Evolutionary conservation across 2,888 invertebrate species (phyloP).

Genomic region (Drosophila prolongata): DNA sequence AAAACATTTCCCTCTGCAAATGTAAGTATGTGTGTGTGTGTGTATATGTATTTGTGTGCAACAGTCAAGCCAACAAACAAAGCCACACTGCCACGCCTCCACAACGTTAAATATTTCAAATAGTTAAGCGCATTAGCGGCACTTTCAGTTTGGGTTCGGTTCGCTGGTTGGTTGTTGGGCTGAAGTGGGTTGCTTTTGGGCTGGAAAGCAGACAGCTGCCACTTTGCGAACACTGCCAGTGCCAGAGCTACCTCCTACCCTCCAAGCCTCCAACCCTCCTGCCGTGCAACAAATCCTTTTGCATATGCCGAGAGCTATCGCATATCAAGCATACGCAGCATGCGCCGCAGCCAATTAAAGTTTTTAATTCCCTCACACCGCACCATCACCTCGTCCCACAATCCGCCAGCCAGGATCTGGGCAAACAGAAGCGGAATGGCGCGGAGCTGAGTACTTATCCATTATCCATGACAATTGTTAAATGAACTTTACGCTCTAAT

Average conservation of each 20-base stretch:
- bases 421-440: conserved; percentile 13
- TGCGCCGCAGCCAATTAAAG: conserved; percentile 76
- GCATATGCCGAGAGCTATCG: conserved; percentile 68
- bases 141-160: conserved; percentile 64
- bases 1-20: conserved; percentile 63
- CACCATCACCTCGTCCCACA: conserved; percentile 10
- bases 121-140: conserved; percentile 78
- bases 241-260: neutral
- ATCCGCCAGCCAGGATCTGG: conserved; percentile 6
- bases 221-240: conserved; percentile 20
- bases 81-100: conserved; percentile 31
- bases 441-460: conserved; percentile 46
- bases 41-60: conserved; percentile 20
- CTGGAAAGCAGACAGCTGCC: conserved; percentile 39
- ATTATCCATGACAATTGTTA: conserved; percentile 75
- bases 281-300: conserved; percentile 43
- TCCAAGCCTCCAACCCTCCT: neutral
- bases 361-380: conserved; percentile 59
- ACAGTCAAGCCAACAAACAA: conserved; percentile 48
- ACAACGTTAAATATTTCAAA: conserved; percentile 73
- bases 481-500: conserved; percentile 77
- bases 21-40: conserved; percentile 21
- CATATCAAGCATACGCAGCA: conserved; percentile 74
- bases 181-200: conserved; percentile 20
- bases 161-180: conserved; percentile 4